phyloP scores from a whole-genome alignment of 2,888 invertebrate genomes.

The Oscheius sp. region DNA sequence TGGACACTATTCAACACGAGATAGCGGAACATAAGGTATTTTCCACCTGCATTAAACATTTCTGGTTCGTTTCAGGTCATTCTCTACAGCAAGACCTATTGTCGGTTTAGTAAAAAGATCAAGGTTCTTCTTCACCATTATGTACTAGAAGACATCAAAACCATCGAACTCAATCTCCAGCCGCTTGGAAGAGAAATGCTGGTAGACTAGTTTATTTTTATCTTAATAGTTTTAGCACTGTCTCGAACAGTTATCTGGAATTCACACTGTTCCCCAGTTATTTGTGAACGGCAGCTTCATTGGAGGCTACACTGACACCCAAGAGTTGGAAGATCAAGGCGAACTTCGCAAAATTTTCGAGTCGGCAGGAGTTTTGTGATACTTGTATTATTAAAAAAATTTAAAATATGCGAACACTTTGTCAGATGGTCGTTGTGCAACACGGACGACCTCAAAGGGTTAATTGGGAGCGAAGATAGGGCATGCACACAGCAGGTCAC shows the following conservation, averaged over 20 bases:
- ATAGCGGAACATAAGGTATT: constrained; percentile 19
- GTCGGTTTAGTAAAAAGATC: constrained; percentile 59
- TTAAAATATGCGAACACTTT: too few relatives aligned
- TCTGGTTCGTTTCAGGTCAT: constrained; percentile 49
- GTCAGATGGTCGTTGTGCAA: constrained; percentile 3
- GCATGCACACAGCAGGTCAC: constrained; percentile 12
- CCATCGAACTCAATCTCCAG: constrained; percentile 58
- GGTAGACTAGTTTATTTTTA: constrained; percentile 35
- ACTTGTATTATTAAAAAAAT: background rate
- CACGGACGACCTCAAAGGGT: constrained; percentile 9
- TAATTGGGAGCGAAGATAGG: constrained; percentile 23
- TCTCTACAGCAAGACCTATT: constrained; percentile 66
- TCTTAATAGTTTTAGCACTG: constrained; percentile 54
- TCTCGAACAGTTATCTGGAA: constrained; percentile 54
- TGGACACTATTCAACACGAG: background rate
- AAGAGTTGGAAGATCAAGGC: constrained; percentile 50
- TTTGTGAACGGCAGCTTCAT: constrained; percentile 60
- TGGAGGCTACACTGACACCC: constrained; percentile 59
- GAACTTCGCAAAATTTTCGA: constrained; percentile 48
- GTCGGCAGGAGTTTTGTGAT: constrained; percentile 43
- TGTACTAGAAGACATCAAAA: constrained; percentile 60
- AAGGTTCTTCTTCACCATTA: constrained; percentile 58
- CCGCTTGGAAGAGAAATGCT: constrained; percentile 58
- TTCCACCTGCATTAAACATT: background rate
- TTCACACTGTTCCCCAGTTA: constrained; percentile 60